phyloP scores from a whole-genome alignment of 2,797 vertebrate species.

The Chromis chromis region DNA sequence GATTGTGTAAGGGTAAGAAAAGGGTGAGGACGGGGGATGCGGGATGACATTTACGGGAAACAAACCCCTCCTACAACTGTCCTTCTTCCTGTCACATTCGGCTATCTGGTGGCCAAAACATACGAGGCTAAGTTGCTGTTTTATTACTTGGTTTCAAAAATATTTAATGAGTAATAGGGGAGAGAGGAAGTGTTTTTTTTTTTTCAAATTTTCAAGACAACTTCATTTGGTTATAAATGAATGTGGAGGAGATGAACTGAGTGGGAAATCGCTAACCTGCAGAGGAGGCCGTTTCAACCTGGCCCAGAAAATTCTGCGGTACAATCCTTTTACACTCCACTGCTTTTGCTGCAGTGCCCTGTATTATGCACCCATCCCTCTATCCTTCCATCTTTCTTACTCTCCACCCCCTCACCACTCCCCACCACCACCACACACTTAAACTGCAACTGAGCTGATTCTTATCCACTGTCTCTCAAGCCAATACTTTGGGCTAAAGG shows the following conservation, averaged over 20 bases:
- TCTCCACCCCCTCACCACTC: conserved; percentile 15
- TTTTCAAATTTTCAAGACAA: conserved; percentile 10
- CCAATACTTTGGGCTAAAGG: conserved; percentile 47
- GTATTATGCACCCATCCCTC: conserved; percentile 70
- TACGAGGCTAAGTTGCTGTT: neutral
- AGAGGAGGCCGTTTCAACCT: conserved; percentile 68
- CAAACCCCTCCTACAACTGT: conserved; percentile 16
- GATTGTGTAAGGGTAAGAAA: conserved; percentile 21
- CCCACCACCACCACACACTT: conserved; percentile 39
- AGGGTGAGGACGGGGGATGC: conserved; percentile 7
- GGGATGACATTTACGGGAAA: conserved; percentile 54
- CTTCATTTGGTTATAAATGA: conserved; percentile 33
- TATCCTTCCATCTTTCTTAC: conserved; percentile 71
- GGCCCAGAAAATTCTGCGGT: conserved; percentile 68
- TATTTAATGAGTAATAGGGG: conserved; percentile 2
- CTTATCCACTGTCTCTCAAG: conserved; percentile 68
- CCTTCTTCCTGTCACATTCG: conserved; percentile 24
- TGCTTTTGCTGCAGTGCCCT: conserved; percentile 79
- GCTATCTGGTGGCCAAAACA: neutral
- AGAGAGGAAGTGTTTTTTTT: neutral
- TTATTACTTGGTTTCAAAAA: no score
- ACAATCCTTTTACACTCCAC: conserved; percentile 75
- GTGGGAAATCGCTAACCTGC: conserved; percentile 59
- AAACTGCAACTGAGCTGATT: conserved; percentile 72
- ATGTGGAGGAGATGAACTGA: conserved; percentile 46